Evolutionary conservation across 2,797 vertebrate species (phyloP), one percentile per base, ranked within the genome.

Genomic region (Emydoidea blandingii): DNA sequence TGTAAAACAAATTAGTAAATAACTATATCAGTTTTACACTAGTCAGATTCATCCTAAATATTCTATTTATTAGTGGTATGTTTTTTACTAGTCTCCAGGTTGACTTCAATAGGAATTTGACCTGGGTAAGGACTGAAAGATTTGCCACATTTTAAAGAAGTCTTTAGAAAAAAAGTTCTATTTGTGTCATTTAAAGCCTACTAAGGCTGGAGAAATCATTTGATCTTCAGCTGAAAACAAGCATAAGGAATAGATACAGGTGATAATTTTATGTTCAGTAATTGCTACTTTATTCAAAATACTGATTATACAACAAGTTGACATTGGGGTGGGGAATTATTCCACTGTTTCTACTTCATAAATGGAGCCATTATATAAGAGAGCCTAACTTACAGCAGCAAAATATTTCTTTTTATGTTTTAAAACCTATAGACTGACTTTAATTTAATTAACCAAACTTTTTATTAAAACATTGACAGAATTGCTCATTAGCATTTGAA

Each of bases 121-220:
- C 90, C 91, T 87, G 68, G 89, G 79, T 2, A 3, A 41, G 27
- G 62, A 91, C 94, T 88, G 80, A 87, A 91, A 90, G 92, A 93
- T 96, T 85, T 85, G 53, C 62, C 93, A 62, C 50, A 41, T 2
- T 95, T 93, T 90, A 86, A 62, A 96, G 89, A 96, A 85, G 53
- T 93, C 74, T 94, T 91, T 79, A 11, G 29, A 97, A 83, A 44
- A 44, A 44, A 44, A 2, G 1, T 44, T 44, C 79, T 68, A 86
- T 95, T 96, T 95, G 86, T 94, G 81, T 88, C 87, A 94, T 95
- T 92, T 95, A 23, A 93, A 96, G 91, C 79, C 93, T 83, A 97
- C 53, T 94, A 86, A 92, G 94, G 84, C 88, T 94, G 50, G 74
- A 90, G 85, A 86, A 94, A 34, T 90, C 56, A 93, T 93, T 91